Percentiles rank a stretch among this genome's conserved stretches.
These are phyloP conservation scores for Seira musarum DNA, from an alignment of 2,888 invertebrate genomes.

Conservation along the genomic window DNA sequence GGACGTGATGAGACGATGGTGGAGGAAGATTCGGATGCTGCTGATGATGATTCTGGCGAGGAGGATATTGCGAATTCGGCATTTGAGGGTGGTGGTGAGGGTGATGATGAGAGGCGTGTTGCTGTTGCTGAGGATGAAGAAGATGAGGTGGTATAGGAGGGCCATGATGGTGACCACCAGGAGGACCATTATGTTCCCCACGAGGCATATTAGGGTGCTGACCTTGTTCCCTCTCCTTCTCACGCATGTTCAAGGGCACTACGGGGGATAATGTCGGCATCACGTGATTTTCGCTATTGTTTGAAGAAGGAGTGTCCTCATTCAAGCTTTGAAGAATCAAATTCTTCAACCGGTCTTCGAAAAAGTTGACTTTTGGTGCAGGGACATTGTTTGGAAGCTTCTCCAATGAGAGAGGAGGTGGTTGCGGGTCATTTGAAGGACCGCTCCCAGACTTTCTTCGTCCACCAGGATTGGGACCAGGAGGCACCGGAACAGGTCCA, in stretches of 20 bases:
- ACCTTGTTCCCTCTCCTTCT: neutral
- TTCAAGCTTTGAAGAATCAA: conserved; percentile 90
- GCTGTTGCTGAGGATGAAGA: neutral
- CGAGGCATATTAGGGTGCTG: conserved; percentile 18
- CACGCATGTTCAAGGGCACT: neutral
- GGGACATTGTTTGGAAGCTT: conserved; percentile 49
- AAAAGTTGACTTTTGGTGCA: conserved; percentile 78
- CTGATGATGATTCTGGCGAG: conserved; percentile 70
- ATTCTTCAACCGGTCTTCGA: conserved; percentile 90
- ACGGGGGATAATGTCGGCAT: conserved; percentile 37
- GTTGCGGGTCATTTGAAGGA: conserved; percentile 5
- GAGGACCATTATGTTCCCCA: neutral
- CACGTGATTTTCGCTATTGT: conserved; percentile 23
- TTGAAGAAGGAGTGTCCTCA: conserved; percentile 79
- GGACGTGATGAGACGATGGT: conserved; percentile 69
- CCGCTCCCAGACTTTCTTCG: conserved; percentile 56
- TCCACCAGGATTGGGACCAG: conserved; percentile 19
- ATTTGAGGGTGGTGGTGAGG: conserved; percentile 71
- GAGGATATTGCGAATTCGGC: conserved; percentile 71
- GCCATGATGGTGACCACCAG: conserved; percentile 72
- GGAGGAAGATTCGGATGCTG: conserved; percentile 64
- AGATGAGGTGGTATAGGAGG: conserved; percentile 44
- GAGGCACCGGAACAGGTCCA: conserved; percentile 16
- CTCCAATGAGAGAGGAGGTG: conserved; percentile 10
- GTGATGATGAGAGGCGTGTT: conserved; percentile 12